phyloP scores from a whole-genome alignment of 1,140 invertebrate genomes.

The Phthorimaea operculella region DNA sequence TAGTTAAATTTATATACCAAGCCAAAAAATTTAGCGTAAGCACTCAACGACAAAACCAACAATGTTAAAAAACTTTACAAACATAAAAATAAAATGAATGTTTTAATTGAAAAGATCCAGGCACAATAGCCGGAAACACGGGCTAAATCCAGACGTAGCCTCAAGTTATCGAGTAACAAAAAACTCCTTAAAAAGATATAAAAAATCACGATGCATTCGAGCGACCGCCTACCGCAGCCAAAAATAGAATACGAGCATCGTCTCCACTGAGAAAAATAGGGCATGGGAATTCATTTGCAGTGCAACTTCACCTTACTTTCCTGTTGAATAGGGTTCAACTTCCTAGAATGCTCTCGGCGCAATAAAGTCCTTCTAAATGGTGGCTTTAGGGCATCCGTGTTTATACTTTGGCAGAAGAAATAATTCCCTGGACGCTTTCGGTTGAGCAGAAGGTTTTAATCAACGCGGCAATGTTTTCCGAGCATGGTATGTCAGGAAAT shows the following conservation, averaged over 20 bases:
- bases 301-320: too few species aligned
- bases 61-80: too few species aligned
- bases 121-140: constrained; percentile 57
- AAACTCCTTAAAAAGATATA: constrained; percentile 39
- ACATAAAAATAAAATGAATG: too few species aligned
- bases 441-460: constrained; percentile 35
- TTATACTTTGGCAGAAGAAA: constrained; percentile 45
- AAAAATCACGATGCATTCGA: constrained; percentile 46
- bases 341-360: too few species aligned
- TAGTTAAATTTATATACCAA: too few species aligned
- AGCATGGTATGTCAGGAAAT: too few species aligned
- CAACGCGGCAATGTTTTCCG: constrained; percentile 16
- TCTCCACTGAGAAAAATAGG: too few species aligned
- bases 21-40: too few species aligned
- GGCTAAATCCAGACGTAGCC: constrained; percentile 43
- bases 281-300: too few species aligned
- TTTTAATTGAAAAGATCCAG: constrained; percentile 15
- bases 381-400: constrained; percentile 25
- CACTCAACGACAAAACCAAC: too few species aligned
- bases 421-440: constrained; percentile 39
- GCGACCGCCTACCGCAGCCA: constrained; percentile 64
- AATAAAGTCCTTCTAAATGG: too few species aligned
- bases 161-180: constrained; percentile 40
- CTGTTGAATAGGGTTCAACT: too few species aligned
- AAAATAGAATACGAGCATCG: constrained; percentile 43